These are phyloP conservation scores for Intellagama lesueurii DNA, from an alignment of 2,797 vertebrate species.

Conservation along the genomic window DNA sequence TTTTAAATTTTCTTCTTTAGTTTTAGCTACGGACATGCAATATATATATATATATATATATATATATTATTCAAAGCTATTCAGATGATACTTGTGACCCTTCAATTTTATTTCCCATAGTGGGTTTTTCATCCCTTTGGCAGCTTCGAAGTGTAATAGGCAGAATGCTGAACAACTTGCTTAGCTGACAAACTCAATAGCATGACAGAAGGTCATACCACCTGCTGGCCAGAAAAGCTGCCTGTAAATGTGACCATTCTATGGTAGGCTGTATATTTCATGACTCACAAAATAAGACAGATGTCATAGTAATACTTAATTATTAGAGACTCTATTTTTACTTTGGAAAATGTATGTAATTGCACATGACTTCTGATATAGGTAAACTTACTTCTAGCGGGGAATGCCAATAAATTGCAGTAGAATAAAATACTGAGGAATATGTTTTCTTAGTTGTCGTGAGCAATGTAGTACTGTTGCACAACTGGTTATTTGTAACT, in stretches of 20 bases:
- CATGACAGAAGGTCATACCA: constrained; percentile 66
- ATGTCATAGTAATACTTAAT: constrained; percentile 63
- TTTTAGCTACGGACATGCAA: neutral
- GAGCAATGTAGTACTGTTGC: neutral
- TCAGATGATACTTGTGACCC: neutral
- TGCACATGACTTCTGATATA: constrained; percentile 30
- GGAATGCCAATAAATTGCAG: constrained; percentile 4
- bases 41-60: neutral
- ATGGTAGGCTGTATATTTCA: constrained; percentile 51
- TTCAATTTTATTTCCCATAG: neutral
- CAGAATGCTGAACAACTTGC: constrained; percentile 23
- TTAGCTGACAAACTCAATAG: constrained; percentile 3
- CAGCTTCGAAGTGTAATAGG: constrained; percentile 35
- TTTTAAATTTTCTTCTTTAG: neutral
- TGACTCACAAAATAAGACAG: constrained; percentile 58
- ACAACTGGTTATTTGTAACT: constrained; percentile 27
- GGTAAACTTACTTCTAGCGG: neutral
- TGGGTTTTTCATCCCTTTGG: constrained; percentile 30
- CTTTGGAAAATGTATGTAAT: constrained; percentile 1
- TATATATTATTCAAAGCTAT: neutral
- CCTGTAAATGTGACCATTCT: constrained; percentile 42
- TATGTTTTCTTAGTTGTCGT: constrained; percentile 42
- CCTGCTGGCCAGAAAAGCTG: constrained; percentile 63
- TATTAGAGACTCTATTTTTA: constrained; percentile 41
- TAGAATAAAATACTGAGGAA: neutral